Conservation (phyloP, 1,140 invertebrate genomes). For the Drosophila ambigua region DNA sequence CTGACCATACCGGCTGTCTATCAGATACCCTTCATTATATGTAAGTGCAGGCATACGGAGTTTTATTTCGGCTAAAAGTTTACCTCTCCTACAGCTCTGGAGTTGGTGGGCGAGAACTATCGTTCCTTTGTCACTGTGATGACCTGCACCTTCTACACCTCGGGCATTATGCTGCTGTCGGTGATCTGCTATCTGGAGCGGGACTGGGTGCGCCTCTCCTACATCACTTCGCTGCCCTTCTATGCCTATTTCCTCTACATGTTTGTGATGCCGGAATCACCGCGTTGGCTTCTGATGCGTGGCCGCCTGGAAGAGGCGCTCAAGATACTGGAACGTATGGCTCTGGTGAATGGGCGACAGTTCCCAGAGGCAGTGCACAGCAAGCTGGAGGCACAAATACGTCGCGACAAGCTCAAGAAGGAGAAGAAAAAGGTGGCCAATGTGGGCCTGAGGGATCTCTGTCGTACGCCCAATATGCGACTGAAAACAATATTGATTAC, state of each 20-base stretch:
- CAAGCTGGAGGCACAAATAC: conserved; percentile 87
- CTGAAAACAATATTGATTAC: conserved; percentile 89
- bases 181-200: conserved; percentile 92
- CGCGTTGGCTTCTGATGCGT: conserved; percentile 92
- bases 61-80: neutral
- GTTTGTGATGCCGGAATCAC: conserved; percentile 93
- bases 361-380: conserved; percentile 89
- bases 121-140: conserved; percentile 95
- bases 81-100: conserved; percentile 88
- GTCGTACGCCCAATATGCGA: conserved; percentile 93
- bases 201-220: conserved; percentile 91
- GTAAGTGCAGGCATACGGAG: conserved; percentile 85
- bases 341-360: conserved; percentile 90
- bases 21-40: conserved; percentile 97
- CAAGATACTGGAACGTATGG: conserved; percentile 90
- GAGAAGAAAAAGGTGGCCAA: conserved; percentile 87
- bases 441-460: conserved; percentile 89
- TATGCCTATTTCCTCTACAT: conserved; percentile 93
- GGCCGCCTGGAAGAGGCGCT: conserved; percentile 92
- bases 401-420: conserved; percentile 83
- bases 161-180: conserved; percentile 92
- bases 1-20: conserved; percentile 96
- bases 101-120: conserved; percentile 95
- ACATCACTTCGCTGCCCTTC: conserved; percentile 93
- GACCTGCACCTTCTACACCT: conserved; percentile 94